Base-by-base conservation (phyloP, 2,113 vertebrate species). In the Nesogale talazaci region DNA sequence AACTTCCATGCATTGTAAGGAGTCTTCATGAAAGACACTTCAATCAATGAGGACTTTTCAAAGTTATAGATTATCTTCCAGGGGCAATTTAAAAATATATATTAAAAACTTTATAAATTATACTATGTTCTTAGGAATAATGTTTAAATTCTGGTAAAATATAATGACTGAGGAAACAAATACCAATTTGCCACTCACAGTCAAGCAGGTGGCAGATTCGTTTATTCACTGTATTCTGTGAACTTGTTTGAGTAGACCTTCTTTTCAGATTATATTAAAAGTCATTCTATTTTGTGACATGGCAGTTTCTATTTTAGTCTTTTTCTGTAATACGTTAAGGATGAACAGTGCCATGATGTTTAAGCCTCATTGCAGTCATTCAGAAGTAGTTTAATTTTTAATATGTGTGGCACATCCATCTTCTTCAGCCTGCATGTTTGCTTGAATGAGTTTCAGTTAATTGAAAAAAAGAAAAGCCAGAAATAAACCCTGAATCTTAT, bases 251-350 rank as follows among this genome's bases (percentile, higher is more conserved):
- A 20, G 56, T 90, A 75, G 40, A 82, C 5, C 17, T 59, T 93
- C 61, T 92, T 90, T 74, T 11, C 7, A 83, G 46, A 12, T 77
- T 75, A 23, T 81, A 63, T 46, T 87, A 42, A 94, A 88, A 84
- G 89, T 38, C n/a, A 38, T 86, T 42, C 61, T 76, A 17, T 91
- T 78, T 78, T 89, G 40, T 84, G 56, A 94, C 77, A 38, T 89
- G 11, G 9, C 23, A 6, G 34, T 90, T 86, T 95, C 20, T 20
- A 69, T 63, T 91, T 76, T 85, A 31, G 92, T 81, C 29, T 77
- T 29, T 80, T 83, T 83, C 16, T 36, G 3, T 61, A 65, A 57
- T 91, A 31, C 65, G 10, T 72, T 89, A 70, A 72, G 20, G 12
- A 17, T 70, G n/a, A 93, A 69, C 4, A 70, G 31, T 38, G 19